Conservation (phyloP, 2,113 vertebrate genomes). For the Hydrolagus affinis region DNA sequence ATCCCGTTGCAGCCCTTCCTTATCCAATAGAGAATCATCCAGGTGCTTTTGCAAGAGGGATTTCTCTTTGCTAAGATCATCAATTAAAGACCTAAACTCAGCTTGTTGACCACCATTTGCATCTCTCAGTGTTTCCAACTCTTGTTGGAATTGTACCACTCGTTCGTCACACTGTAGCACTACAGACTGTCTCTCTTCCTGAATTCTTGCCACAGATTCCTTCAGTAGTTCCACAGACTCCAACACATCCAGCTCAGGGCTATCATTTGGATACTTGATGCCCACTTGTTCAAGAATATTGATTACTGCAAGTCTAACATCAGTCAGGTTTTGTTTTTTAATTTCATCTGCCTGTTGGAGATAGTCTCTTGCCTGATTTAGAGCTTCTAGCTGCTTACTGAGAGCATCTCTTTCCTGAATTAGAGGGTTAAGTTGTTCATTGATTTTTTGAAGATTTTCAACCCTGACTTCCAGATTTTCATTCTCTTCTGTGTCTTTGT, state of each 20-base stretch:
- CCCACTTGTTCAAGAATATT: constrained; percentile 47
- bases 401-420: constrained; percentile 47
- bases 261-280: constrained; percentile 37
- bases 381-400: constrained; percentile 46
- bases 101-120: constrained; percentile 44
- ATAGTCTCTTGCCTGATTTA: constrained; percentile 47
- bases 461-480: constrained; percentile 2
- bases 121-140: constrained; percentile 54
- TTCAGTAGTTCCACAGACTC: constrained; percentile 47
- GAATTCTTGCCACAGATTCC: constrained; percentile 47
- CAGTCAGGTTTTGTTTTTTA: constrained; percentile 44
- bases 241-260: constrained; percentile 45
- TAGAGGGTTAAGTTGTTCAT: constrained; percentile 26
- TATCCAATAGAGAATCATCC: constrained; percentile 60
- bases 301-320: constrained; percentile 47
- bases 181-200: constrained; percentile 50
- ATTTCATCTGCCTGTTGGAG: constrained; percentile 46
- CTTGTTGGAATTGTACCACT: constrained; percentile 46
- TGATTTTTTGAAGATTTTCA: not conserved
- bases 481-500: constrained; percentile 8
- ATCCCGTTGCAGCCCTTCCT: constrained; percentile 63
- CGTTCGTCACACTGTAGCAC: constrained; percentile 50
- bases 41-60: constrained; percentile 57
- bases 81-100: constrained; percentile 58
- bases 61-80: constrained; percentile 64